These are phyloP conservation scores for Globicephala melas DNA, from an alignment of 2,113 vertebrate species.

Conservation along the genomic window DNA sequence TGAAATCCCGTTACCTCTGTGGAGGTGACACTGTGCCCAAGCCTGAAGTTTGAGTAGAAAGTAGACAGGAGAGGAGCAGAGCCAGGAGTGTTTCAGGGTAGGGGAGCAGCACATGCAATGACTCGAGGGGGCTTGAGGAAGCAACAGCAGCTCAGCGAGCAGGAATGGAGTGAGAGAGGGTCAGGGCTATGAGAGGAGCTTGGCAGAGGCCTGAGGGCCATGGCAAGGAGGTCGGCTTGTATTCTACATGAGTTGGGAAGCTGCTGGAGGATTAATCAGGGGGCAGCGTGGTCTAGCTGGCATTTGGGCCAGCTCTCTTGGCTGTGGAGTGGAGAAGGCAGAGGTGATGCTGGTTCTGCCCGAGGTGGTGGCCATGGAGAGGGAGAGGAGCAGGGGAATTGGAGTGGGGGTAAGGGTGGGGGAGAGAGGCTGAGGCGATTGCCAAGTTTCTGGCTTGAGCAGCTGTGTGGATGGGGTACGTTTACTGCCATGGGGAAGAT, in stretches of 20 bases:
- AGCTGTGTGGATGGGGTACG: background rate
- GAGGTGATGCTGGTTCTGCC: background rate
- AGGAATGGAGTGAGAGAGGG: background rate
- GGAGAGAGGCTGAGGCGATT: too few relatives aligned
- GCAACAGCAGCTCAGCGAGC: background rate
- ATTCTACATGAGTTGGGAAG: background rate
- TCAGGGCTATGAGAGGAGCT: too few relatives aligned
- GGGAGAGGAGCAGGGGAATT: rapidly evolving
- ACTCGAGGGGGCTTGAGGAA: background rate
- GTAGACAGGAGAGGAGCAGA: background rate
- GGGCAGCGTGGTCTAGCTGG: background rate
- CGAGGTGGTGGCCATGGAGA: background rate
- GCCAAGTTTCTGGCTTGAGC: background rate
- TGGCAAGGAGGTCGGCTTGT: background rate
- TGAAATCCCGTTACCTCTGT: background rate
- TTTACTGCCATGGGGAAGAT: background rate
- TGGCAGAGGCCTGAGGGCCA: too few relatives aligned
- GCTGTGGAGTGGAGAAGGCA: background rate
- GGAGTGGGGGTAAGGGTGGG: too few relatives aligned
- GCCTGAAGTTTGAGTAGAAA: background rate
- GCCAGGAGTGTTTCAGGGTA: background rate
- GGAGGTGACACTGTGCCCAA: background rate
- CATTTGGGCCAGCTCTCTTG: rapidly evolving
- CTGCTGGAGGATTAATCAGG: background rate
- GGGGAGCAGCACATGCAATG: background rate